Evolutionary conservation across 2,113 vertebrate genomes (phyloP).

Genomic region (Rhizomys pruinosus): DNA sequence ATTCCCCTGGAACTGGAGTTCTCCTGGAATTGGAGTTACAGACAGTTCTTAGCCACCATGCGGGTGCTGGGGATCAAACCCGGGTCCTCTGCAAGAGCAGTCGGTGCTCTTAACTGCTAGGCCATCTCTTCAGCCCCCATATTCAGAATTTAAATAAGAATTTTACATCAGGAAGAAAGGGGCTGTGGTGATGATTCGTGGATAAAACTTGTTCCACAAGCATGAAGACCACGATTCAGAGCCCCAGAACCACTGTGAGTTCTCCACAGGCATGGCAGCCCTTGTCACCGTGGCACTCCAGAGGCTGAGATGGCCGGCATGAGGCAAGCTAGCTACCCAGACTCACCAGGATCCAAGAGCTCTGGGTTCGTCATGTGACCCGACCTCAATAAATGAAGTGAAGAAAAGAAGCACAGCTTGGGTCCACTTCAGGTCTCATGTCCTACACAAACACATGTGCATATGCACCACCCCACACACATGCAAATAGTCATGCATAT

Average conservation of each 20-base stretch:
- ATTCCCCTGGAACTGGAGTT: no score
- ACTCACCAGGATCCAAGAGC: neutral
- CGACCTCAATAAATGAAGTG: neutral
- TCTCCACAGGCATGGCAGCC: no score
- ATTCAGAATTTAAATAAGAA: slow-evolving; percentile 14
- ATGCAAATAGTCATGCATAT: neutral
- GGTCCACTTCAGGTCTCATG: neutral
- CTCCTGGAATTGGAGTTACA: no score
- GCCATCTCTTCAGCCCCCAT: no score
- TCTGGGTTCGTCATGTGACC: neutral
- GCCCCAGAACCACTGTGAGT: neutral
- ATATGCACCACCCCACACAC: neutral
- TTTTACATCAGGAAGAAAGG: neutral
- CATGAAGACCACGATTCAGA: neutral
- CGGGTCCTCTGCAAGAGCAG: no score
- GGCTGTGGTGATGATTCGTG: neutral
- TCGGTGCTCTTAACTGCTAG: no score
- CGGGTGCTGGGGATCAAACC: no score
- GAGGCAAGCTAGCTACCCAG: neutral
- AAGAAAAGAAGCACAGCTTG: neutral
- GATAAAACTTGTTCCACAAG: neutral
- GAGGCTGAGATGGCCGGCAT: neutral
- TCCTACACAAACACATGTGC: neutral
- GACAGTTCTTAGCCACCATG: no score
- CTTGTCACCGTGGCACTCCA: neutral